Percentiles rank a stretch among this genome's conserved stretches.
Conservation (phyloP, 2,797 vertebrate genomes). For the Micrastur ruficollis region DNA sequence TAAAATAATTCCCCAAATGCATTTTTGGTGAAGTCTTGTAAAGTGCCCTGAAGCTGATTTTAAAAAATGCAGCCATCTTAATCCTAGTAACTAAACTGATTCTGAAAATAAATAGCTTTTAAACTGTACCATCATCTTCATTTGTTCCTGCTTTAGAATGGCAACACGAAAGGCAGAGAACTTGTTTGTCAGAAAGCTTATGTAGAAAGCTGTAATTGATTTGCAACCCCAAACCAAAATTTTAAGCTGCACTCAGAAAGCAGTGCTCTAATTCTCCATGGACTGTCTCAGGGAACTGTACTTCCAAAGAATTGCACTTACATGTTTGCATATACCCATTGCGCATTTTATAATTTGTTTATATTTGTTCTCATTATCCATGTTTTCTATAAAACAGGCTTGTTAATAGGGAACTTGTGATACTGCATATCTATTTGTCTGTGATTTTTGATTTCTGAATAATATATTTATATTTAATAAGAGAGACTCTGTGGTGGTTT, state of each 20-base stretch:
- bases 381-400: background rate
- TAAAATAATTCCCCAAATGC: background rate
- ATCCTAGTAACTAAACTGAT: background rate
- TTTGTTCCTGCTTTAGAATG: background rate
- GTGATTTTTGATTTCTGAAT: background rate
- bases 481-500: background rate
- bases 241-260: background rate
- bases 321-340: background rate
- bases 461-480: background rate
- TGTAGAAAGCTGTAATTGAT: background rate
- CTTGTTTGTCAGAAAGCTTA: background rate
- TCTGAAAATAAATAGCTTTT: background rate
- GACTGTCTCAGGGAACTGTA: background rate
- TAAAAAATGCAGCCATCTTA: background rate
- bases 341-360: background rate
- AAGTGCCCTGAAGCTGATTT: background rate
- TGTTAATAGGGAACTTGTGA: background rate
- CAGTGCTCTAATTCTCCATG: background rate
- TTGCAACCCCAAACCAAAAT: background rate
- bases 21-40: background rate
- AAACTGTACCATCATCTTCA: background rate
- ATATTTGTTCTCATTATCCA: background rate
- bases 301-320: background rate
- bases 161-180: background rate
- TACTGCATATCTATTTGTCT: background rate